Evolutionary conservation across 2,888 invertebrate genomes (phyloP), one percentile per base, ranked within the genome.

Genomic region (Lysandra bellargus): DNA sequence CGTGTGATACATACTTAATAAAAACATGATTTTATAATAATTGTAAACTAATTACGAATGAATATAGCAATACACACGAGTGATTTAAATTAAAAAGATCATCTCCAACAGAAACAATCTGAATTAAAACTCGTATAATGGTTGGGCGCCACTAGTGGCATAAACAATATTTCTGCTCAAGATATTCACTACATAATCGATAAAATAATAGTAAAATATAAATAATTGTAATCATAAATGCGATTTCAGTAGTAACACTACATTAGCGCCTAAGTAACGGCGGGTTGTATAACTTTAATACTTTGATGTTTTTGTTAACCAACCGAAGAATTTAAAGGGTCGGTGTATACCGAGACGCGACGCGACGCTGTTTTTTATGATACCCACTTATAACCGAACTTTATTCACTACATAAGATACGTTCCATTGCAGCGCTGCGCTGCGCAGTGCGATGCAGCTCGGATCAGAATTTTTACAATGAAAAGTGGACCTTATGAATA

Each of bases 111-210:
- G 69, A 69, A 69, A 69, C 12, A 69, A 69, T 14, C 33, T 5
- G 61, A 57, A 57, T 3, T 12, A 12, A 9, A 64, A 64, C 30
- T 30, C 12, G 4, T 30, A 49, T 49, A 64, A 64, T 12, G 30
- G 9, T 30, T 30, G 30, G 12, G 23, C 9, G 9, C 64, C 23
- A 64, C 12, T 64, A 3, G 64, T 30, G 61, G 81, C 80, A 81
- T 57, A 89, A 89, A 89, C 85, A 93, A 92, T 33, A 33, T 33
- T 64, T 69, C 69, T 37, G 14, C 14, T 69, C 69, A 37, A 69
- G 92, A 89, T 88, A 92, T 90, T 92, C 90, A 90, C 92, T 92
- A 92, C 89, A 89, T 88, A 87, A 88, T 91, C 88, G 92, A 93
- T 91, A 90, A 91, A 92, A 93, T 92, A 91, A 89, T 89, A 75